These are phyloP conservation scores for Siphonodentalium dalli DNA, from an alignment of 2,888 invertebrate species.

Conservation along the genomic window DNA sequence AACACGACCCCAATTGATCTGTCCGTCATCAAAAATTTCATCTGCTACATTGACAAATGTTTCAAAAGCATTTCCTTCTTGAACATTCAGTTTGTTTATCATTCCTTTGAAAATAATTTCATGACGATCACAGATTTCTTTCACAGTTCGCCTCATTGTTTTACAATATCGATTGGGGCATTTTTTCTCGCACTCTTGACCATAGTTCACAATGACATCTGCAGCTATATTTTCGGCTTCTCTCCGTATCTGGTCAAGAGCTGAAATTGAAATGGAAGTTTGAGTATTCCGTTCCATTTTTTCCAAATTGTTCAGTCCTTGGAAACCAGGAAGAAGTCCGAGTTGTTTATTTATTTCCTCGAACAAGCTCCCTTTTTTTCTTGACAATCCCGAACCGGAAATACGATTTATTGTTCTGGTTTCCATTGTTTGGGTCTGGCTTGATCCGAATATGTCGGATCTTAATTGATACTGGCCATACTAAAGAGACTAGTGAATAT, in stretches of 20 bases:
- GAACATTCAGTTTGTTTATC: conserved; percentile 54
- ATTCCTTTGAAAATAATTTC: conserved; percentile 56
- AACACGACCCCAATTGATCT: conserved; percentile 62
- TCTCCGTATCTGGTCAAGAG: conserved; percentile 45
- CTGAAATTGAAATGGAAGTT: conserved; percentile 38
- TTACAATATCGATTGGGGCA: conserved; percentile 51
- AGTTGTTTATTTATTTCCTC: conserved; percentile 50
- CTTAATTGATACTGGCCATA: too few relatives aligned
- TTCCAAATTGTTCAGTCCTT: conserved; percentile 45
- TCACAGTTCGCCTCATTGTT: conserved; percentile 59
- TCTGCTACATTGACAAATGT: conserved; percentile 57
- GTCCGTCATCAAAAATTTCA: conserved; percentile 61
- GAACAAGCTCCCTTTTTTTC: too few relatives aligned
- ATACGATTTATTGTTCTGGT: too few relatives aligned
- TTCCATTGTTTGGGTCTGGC: too few relatives aligned
- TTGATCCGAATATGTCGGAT: too few relatives aligned
- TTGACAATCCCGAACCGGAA: too few relatives aligned
- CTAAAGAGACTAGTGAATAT: too few relatives aligned
- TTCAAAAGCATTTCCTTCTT: conserved; percentile 44
- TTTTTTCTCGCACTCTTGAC: conserved; percentile 37
- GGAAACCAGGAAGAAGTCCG: conserved; percentile 42
- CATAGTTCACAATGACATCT: conserved; percentile 47
- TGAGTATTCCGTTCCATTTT: conserved; percentile 43
- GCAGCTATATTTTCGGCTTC: conserved; percentile 49
- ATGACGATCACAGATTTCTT: conserved; percentile 56